phyloP scores from a whole-genome alignment of 2,113 vertebrate species.

The Spizaetus ornatus region DNA sequence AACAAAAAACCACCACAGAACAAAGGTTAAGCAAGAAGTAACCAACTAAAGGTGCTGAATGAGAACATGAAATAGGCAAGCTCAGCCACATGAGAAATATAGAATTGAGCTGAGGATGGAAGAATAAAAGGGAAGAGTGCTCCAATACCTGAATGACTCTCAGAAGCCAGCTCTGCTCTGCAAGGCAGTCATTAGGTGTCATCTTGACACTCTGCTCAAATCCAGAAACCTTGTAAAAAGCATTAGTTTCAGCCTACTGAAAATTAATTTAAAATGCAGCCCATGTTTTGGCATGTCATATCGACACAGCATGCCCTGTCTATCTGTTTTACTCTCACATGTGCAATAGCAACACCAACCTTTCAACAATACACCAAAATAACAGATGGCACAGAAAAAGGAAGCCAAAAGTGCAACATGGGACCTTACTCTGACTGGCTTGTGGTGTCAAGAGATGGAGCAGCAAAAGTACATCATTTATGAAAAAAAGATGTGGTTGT shows the following conservation, averaged over 20 bases:
- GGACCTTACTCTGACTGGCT: not conserved
- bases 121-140: not conserved
- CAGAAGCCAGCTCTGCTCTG: not conserved
- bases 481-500: not conserved
- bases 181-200: not conserved
- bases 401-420: slow-evolving; percentile 8
- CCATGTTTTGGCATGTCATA: slow-evolving; percentile 6
- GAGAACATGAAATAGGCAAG: not conserved
- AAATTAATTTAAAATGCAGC: slow-evolving; percentile 39
- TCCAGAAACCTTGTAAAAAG: not conserved
- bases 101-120: not conserved
- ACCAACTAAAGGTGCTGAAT: not conserved
- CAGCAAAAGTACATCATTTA: not conserved
- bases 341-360: slow-evolving; percentile 22
- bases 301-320: slow-evolving; percentile 3
- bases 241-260: not conserved
- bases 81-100: not conserved
- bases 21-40: not conserved
- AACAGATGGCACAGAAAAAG: slow-evolving; percentile 52
- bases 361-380: slow-evolving; percentile 33
- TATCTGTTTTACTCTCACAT: slow-evolving; percentile 46
- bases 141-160: not conserved
- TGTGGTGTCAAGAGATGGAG: not conserved
- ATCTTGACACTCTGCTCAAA: not conserved
- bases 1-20: not conserved